These are phyloP conservation scores for Corythoichthys intestinalis DNA, from an alignment of 2,113 vertebrate species.

Conservation along the genomic window DNA sequence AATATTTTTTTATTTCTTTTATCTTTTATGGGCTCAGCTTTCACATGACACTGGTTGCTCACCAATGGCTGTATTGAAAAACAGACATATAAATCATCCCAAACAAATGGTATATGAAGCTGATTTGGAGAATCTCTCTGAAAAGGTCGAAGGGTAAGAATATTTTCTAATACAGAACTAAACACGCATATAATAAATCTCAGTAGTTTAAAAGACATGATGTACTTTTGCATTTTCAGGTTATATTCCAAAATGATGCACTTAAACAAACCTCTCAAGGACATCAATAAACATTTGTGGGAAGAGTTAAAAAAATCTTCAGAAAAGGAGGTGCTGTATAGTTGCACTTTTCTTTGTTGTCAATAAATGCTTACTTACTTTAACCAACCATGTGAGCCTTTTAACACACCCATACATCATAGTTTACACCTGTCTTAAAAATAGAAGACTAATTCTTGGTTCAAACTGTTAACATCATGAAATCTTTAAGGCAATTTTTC, in stretches of 20 bases:
- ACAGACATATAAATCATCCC: constrained; percentile 77
- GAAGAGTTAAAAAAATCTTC: constrained; percentile 54
- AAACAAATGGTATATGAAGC: constrained; percentile 82
- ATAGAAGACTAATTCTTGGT: too few relatives aligned
- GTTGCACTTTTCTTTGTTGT: neutral
- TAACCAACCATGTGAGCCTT: too few relatives aligned
- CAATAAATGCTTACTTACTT: too few relatives aligned
- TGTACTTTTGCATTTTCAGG: constrained; percentile 36
- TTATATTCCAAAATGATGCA: constrained; percentile 60
- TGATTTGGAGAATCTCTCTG: constrained; percentile 73
- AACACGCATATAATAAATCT: neutral
- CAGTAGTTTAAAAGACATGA: neutral
- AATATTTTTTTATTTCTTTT: constrained; percentile 3
- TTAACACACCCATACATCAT: too few relatives aligned
- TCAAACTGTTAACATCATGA: too few relatives aligned
- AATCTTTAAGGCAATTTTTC: too few relatives aligned
- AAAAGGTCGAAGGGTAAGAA: constrained; percentile 72
- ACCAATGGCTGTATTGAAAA: constrained; percentile 74
- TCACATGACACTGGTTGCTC: constrained; percentile 53
- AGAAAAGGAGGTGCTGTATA: constrained; percentile 58
- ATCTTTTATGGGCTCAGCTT: constrained; percentile 58
- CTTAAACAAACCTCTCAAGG: constrained; percentile 59
- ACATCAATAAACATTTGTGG: constrained; percentile 60
- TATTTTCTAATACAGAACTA: neutral
- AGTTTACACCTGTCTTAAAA: too few relatives aligned